Evolutionary conservation across 2,797 vertebrate genomes (phyloP).

Genomic region (Etheostoma perlongum): DNA sequence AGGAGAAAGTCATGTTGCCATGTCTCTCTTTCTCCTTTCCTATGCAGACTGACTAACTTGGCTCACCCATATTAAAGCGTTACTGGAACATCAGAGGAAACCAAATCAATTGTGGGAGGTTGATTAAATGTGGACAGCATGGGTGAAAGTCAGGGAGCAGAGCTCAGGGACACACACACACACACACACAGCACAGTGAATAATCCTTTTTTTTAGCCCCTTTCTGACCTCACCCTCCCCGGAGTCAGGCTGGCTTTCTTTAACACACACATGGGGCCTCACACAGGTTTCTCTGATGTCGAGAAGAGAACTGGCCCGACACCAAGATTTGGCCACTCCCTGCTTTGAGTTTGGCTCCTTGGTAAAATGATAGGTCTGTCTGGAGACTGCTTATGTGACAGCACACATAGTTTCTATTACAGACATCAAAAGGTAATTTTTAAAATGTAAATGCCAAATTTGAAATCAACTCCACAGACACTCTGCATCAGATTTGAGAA

Average conservation of each 20-base stretch:
- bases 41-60: background rate
- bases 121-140: constrained; percentile 47
- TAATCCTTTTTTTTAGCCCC: constrained; percentile 59
- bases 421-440: constrained; percentile 39
- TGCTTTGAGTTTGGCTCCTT: constrained; percentile 49
- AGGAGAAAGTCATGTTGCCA: background rate
- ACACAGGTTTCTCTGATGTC: constrained; percentile 38
- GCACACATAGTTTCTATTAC: constrained; percentile 28
- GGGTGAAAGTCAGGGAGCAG: constrained; percentile 32
- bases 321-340: constrained; percentile 31
- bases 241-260: constrained; percentile 32
- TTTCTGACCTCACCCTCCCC: constrained; percentile 45
- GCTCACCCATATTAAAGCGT: constrained; percentile 7
- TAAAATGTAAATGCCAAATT: constrained; percentile 33
- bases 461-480: constrained; percentile 12
- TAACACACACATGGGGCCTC: background rate
- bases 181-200: constrained; percentile 8
- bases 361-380: constrained; percentile 51
- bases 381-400: constrained; percentile 35
- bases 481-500: constrained; percentile 13
- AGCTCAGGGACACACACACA: constrained; percentile 7
- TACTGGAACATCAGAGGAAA: constrained; percentile 36
- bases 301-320: constrained; percentile 35
- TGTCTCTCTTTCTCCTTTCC: constrained; percentile 1
- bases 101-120: constrained; percentile 36